Evolutionary conservation across 2,797 vertebrate species (phyloP), one percentile per base, ranked within the genome.

Genomic region (Chloroceryle amazona): DNA sequence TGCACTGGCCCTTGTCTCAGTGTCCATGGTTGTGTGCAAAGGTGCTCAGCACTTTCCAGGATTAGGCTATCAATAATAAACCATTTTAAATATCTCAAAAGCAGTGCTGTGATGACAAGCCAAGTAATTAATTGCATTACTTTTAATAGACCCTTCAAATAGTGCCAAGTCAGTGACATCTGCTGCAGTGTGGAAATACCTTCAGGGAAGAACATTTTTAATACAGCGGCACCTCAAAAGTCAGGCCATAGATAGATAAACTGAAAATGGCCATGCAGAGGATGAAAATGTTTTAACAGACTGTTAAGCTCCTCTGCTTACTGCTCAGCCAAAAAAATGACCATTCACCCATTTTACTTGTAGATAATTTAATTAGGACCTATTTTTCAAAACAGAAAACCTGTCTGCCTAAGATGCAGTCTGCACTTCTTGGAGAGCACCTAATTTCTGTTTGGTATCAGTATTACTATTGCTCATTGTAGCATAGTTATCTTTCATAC

Each of bases 81-180:
- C 94, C 92, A 82, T 89, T 97, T 96, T 57, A 95, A 94, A 88
- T 84, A 93, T 78, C 96, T 97, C 92, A 97, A 96, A 97, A 96
- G 93, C 75, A 83, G 91, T 74, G 51, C 88, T 86, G 82, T 93
- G 97, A 97, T 98, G 98, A 98, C 98, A 98, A 93, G 96, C 90
- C 95, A 58, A 94, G 92, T 94, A 97, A 97, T 97, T 96, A 97
- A 98, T 98, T 97, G 92, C 91, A 76, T 97, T 96, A 94, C 98
- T 98, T 98, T 98, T 98, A 98, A 98, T 98, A 98, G 98, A 96
- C 86, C 92, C 79, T 97, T 97, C 95, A 90, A 95, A 95, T 55
- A 98, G 96, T 96, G 98, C 98, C 98, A 98, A 97, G 98, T 96
- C 96, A 92, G 97, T 98, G 98, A 97, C 97, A 98, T 98, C 97